Conservation (phyloP, 2,113 vertebrate species). For the Formicarius rufipectus region DNA sequence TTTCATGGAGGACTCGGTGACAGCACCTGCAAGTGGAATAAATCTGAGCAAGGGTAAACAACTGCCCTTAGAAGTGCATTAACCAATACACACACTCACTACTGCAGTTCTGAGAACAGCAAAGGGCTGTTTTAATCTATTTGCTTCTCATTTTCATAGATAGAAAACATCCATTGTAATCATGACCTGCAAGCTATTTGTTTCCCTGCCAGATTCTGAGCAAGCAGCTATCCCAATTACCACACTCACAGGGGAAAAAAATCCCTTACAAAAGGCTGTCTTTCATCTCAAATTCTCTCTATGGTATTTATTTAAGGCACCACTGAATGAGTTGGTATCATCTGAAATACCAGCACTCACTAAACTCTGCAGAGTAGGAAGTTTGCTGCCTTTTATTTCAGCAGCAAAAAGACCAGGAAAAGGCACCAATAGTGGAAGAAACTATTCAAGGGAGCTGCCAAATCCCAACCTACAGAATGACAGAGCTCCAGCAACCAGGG, state of each 20-base stretch:
- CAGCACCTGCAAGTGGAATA: not conserved
- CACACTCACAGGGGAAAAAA: not conserved
- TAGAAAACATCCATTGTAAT: constrained; percentile 7
- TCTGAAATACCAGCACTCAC: not conserved
- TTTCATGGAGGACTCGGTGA: not conserved
- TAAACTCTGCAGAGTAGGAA: not conserved
- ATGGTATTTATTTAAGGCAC: not conserved
- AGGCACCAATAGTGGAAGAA: not conserved
- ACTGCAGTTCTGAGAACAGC: not conserved
- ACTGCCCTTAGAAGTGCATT: no score
- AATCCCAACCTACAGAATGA: not conserved
- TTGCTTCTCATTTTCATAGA: not conserved
- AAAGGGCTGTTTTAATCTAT: not conserved
- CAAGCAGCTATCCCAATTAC: not conserved
- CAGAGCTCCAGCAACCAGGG: constrained; percentile 36
- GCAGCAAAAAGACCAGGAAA: not conserved
- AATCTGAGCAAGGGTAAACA: not conserved
- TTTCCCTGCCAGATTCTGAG: not conserved
- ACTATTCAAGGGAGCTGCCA: constrained; percentile 30
- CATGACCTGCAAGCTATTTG: not conserved
- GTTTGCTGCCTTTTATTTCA: not conserved
- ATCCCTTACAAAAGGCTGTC: not conserved
- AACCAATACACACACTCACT: not conserved
- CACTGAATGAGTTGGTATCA: not conserved
- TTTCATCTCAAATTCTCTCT: not conserved